These are phyloP conservation scores for Elephantulus edwardii DNA, from an alignment of 2,113 vertebrate species.

Conservation along the genomic window DNA sequence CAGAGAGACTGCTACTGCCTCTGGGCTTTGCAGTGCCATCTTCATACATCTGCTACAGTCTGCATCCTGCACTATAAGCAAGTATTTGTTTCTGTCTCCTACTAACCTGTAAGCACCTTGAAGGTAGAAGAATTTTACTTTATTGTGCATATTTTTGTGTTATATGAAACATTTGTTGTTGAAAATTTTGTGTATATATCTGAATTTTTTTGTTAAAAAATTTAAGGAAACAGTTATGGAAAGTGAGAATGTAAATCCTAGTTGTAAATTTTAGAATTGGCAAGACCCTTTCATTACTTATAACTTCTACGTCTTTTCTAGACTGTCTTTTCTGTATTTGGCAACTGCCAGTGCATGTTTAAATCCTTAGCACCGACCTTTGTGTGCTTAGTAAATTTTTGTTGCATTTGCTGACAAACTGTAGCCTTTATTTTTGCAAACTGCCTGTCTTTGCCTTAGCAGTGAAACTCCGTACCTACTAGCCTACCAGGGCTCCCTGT, in stretches of 20 bases:
- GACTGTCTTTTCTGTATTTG: background rate
- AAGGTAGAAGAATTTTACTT: conserved; percentile 8
- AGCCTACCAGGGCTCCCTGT: no score
- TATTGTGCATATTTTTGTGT: background rate
- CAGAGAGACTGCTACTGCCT: background rate
- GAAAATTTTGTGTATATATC: background rate
- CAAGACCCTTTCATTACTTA: background rate
- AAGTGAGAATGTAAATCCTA: background rate
- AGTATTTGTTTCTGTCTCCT: background rate
- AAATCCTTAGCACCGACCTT: background rate
- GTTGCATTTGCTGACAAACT: conserved; percentile 25
- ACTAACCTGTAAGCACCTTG: background rate
- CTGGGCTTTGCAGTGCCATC: background rate
- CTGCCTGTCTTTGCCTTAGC: no score
- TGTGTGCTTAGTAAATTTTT: conserved; percentile 15
- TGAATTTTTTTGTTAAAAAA: no score
- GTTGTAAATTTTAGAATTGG: background rate
- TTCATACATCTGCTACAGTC: background rate
- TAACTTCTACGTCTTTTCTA: background rate
- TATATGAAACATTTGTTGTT: background rate
- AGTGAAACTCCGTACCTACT: no score
- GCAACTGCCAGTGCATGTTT: background rate
- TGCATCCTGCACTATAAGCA: background rate
- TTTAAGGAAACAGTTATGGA: conserved; percentile 31
- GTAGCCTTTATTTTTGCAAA: background rate